Percentiles rank a stretch among this genome's conserved stretches.
Evolutionary conservation across 2,797 vertebrate genomes (phyloP).

Genomic region (Leptodactylus fallax): DNA sequence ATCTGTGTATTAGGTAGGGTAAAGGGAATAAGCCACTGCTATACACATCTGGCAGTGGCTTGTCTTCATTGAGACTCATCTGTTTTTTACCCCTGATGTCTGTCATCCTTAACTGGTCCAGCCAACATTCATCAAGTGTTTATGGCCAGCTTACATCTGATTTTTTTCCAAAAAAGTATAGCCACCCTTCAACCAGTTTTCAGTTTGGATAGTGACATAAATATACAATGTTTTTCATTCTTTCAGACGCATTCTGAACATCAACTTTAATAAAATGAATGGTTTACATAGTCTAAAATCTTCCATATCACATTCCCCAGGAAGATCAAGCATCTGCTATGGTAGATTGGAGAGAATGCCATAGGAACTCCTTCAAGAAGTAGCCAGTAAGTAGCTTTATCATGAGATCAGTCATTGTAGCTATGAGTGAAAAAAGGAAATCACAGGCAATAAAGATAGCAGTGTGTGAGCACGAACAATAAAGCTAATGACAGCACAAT

Average conservation of each 20-base stretch:
- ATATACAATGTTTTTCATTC: no score
- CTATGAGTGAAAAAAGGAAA: constrained; percentile 27
- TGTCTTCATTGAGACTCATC: no score
- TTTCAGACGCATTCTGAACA: no score
- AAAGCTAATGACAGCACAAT: constrained; percentile 39
- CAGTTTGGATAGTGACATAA: not conserved
- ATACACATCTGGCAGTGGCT: no score
- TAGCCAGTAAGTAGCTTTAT: constrained; percentile 16
- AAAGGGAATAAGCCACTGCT: no score
- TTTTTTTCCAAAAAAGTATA: not conserved
- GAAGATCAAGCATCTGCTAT: no score
- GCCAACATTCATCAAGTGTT: no score
- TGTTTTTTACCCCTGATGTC: no score
- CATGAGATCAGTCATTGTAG: constrained; percentile 31
- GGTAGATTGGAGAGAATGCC: not conserved
- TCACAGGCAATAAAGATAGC: constrained; percentile 48
- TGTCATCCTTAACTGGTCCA: no score
- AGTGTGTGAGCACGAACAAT: constrained; percentile 38
- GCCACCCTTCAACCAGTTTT: not conserved
- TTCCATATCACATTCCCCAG: no score
- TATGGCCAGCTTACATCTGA: no score
- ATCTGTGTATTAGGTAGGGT: no score
- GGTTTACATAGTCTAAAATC: not conserved
- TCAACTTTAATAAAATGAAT: not conserved
- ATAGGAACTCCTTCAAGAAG: not conserved